These are phyloP conservation scores for Pararge aegeria DNA, from an alignment of 1,140 invertebrate species.

Conservation along the genomic window DNA sequence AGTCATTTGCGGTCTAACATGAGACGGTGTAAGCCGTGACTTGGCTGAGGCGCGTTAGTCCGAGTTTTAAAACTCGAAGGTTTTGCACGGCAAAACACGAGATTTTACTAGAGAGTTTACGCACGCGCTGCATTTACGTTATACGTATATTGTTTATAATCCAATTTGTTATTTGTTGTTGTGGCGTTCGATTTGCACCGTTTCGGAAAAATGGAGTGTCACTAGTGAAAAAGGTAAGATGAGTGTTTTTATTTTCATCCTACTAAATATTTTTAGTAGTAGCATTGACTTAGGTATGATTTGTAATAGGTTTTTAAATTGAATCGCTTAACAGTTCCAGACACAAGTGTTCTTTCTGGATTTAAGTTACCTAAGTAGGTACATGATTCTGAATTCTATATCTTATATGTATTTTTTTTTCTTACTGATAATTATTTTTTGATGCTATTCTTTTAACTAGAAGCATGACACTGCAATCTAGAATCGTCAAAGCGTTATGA, in stretches of 20 bases:
- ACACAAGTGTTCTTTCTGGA: too few relatives aligned
- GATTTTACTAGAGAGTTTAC: slow-evolving; percentile 35
- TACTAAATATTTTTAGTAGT: slow-evolving; percentile 30
- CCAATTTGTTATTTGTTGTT: slow-evolving; percentile 18
- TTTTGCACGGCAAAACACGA: slow-evolving; percentile 37
- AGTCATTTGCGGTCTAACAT: slow-evolving; percentile 63
- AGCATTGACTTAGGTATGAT: too few relatives aligned
- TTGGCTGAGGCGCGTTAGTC: slow-evolving; percentile 28
- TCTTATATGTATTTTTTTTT: too few relatives aligned
- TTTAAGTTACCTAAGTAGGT: too few relatives aligned
- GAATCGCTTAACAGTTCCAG: too few relatives aligned
- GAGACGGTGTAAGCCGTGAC: slow-evolving; percentile 45
- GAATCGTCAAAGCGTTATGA: too few relatives aligned
- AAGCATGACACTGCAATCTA: too few relatives aligned
- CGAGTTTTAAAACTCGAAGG: slow-evolving; percentile 34
- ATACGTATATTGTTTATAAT: slow-evolving; percentile 38
- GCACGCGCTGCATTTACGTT: slow-evolving; percentile 23
- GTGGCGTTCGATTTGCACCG: slow-evolving; percentile 28
- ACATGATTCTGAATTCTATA: too few relatives aligned
- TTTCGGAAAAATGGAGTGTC: slow-evolving; percentile 8
- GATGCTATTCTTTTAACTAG: too few relatives aligned
- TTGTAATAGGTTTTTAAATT: too few relatives aligned
- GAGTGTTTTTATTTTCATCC: slow-evolving; percentile 32
- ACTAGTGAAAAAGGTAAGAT: slow-evolving; percentile 5
- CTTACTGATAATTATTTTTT: too few relatives aligned